A percentile compares a stretch with the other conserved stretches of the same genome.
Conservation (phyloP, 2,888 invertebrate species). For the Drosophila leonis region DNA sequence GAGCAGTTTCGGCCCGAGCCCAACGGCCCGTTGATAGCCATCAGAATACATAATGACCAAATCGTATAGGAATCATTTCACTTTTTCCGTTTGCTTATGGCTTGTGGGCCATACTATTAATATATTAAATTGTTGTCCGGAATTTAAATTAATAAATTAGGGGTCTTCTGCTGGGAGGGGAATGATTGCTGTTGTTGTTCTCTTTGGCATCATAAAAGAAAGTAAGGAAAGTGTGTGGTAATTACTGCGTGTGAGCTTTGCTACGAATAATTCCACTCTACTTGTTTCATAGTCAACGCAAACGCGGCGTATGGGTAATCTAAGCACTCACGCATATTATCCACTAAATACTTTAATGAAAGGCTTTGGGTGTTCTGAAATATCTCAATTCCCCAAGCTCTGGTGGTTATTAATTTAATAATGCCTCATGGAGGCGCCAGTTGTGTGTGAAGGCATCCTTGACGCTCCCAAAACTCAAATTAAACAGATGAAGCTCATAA, state of each 20-base stretch:
- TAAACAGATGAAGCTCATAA: constrained; percentile 52
- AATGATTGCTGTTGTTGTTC: constrained; percentile 24
- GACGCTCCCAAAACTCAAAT: constrained; percentile 42
- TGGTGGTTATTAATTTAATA: constrained; percentile 51
- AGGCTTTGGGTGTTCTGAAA: constrained; percentile 5
- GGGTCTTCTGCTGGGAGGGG: constrained; percentile 17
- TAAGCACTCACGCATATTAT: constrained; percentile 17
- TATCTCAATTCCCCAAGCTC: constrained; percentile 32
- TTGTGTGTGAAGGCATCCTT: constrained; percentile 27
- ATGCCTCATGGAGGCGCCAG: constrained; percentile 31
- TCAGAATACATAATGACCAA: constrained; percentile 76
- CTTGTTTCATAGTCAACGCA: neutral
- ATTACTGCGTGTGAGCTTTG: constrained; percentile 52
- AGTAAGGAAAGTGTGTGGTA: constrained; percentile 58
- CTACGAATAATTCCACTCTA: neutral
- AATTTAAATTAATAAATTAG: constrained; percentile 79
- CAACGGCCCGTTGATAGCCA: constrained; percentile 61
- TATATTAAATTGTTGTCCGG: constrained; percentile 61
- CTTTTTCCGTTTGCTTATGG: constrained; percentile 54
- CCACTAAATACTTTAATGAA: constrained; percentile 22
- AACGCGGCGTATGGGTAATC: constrained; percentile 31
- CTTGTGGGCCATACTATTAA: constrained; percentile 48
- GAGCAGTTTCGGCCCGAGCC: constrained; percentile 45
- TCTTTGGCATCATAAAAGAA: constrained; percentile 29
- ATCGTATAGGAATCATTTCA: constrained; percentile 68